Evolutionary conservation across 2,888 invertebrate species (phyloP).

Genomic region (Chloroclystis v-ata): DNA sequence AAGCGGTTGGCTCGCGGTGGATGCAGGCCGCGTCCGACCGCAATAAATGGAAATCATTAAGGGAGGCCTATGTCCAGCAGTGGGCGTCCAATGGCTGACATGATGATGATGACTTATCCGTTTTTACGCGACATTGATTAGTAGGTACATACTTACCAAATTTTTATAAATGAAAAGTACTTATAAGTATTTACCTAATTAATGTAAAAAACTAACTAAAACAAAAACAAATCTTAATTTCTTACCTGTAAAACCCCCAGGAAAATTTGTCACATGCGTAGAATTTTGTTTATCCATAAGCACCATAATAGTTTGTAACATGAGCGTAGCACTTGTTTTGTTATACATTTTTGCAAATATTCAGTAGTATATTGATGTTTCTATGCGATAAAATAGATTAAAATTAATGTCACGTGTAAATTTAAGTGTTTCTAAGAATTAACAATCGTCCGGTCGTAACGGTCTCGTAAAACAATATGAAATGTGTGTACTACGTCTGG

Average conservation of each 20-base stretch:
- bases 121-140: too few species aligned
- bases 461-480: conserved; percentile 51
- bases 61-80: too few species aligned
- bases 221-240: conserved; percentile 29
- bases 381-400: conserved; percentile 6
- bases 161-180: too few species aligned
- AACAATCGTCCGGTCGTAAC: conserved; percentile 29
- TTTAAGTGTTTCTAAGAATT: conserved; percentile 9
- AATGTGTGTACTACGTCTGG: conserved; percentile 35
- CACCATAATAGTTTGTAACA: conserved; percentile 74
- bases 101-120: too few species aligned
- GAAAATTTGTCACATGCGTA: conserved; percentile 59
- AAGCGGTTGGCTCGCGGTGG: too few species aligned
- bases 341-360: conserved; percentile 54
- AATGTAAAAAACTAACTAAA: too few species aligned
- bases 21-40: too few species aligned
- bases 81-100: too few species aligned
- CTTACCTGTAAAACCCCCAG: conserved; percentile 58
- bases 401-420: not conserved
- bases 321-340: conserved; percentile 68
- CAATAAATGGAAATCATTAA: too few species aligned
- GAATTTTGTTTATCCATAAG: conserved; percentile 72
- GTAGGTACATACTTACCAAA: too few species aligned
- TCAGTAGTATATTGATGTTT: too few species aligned
- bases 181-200: too few species aligned